Evolutionary conservation across 2,113 vertebrate genomes (phyloP).

Genomic region (Bubo scandiacus): DNA sequence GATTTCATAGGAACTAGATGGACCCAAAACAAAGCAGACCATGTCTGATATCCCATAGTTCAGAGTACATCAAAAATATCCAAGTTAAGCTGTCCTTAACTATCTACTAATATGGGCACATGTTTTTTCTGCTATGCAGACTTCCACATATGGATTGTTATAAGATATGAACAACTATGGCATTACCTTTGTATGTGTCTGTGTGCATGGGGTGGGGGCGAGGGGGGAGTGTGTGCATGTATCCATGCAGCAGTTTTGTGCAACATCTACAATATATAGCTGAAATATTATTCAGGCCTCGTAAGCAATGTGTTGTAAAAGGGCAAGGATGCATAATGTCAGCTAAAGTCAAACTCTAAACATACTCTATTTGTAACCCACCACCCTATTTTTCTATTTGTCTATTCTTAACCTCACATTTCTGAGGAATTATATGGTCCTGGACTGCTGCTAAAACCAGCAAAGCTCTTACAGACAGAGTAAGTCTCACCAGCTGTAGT

Average conservation of each 20-base stretch:
- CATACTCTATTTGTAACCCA: background rate
- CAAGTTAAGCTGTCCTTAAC: background rate
- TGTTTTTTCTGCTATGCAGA: background rate
- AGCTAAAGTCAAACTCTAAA: background rate
- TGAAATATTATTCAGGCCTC: background rate
- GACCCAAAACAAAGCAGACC: background rate
- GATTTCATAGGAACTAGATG: background rate
- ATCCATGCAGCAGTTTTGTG: background rate
- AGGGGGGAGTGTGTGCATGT: accelerated
- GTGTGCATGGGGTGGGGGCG: background rate
- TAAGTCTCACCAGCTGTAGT: background rate
- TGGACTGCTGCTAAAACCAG: background rate
- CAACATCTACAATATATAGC: background rate
- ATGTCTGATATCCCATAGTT: background rate
- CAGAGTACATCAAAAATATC: background rate
- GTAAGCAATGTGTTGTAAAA: background rate
- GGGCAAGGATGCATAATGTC: background rate
- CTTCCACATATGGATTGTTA: background rate
- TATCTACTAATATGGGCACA: background rate
- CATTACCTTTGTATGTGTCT: background rate
- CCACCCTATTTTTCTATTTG: background rate
- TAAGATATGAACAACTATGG: background rate
- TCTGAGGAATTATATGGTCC: background rate
- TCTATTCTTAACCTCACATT: background rate
- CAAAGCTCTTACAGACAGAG: background rate